Evolutionary conservation across 2,113 vertebrate genomes (phyloP).

Genomic region (Zosterops japonicus): DNA sequence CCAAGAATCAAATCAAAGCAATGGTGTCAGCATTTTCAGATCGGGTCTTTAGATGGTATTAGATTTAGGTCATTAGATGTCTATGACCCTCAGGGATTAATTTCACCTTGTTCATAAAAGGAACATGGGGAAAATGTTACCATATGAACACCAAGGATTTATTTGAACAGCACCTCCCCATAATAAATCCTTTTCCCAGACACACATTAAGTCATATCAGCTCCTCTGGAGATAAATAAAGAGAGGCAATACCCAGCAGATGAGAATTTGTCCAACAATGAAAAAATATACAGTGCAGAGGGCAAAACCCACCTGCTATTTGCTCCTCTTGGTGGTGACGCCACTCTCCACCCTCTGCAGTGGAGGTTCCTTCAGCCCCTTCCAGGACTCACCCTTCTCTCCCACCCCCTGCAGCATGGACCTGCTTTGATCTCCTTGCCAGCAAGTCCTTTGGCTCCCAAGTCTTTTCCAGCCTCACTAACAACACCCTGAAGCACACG

Average conservation of each 20-base stretch:
- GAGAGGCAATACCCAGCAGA: background rate
- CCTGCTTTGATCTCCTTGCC: background rate
- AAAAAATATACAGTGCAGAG: rapidly evolving
- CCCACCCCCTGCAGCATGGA: background rate
- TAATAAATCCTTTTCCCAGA: background rate
- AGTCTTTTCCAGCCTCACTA: background rate
- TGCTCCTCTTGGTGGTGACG: background rate
- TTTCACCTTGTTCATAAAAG: background rate
- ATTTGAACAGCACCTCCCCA: background rate
- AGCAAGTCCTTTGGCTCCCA: background rate
- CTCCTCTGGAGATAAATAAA: background rate
- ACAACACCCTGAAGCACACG: background rate
- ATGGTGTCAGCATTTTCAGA: background rate
- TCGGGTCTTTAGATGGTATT: background rate
- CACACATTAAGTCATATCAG: background rate
- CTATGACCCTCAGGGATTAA: background rate
- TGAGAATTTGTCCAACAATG: background rate
- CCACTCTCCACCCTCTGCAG: background rate
- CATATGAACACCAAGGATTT: background rate
- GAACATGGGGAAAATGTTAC: rapidly evolving
- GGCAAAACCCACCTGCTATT: background rate
- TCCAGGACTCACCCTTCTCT: background rate
- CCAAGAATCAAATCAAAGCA: background rate
- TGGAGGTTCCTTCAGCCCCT: background rate
- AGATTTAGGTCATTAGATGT: background rate